Conservation (phyloP, 2,797 vertebrate genomes). For the Sus cebifrons region DNA sequence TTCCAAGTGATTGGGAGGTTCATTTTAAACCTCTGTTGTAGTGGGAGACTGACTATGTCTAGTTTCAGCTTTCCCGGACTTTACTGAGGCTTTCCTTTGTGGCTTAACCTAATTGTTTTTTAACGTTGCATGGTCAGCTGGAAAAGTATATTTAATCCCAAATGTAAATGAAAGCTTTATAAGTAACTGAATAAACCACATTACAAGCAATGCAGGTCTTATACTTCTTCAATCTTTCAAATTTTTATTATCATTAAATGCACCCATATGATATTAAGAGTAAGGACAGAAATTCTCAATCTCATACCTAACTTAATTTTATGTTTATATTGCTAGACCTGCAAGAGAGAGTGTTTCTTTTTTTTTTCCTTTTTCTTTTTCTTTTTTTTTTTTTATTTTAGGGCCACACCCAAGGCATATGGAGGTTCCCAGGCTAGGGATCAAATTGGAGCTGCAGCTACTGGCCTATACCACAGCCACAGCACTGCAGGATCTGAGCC, state of each 20-base stretch:
- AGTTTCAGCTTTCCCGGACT: slow-evolving; percentile 48
- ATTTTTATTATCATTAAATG: slow-evolving; percentile 32
- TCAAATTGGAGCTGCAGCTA: too few species aligned
- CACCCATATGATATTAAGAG: neutral
- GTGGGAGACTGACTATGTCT: neutral
- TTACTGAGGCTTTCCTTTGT: slow-evolving; percentile 48
- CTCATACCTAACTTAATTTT: slow-evolving; percentile 43
- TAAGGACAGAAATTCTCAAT: slow-evolving; percentile 25
- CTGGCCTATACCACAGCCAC: too few species aligned
- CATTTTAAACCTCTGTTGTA: slow-evolving; percentile 41
- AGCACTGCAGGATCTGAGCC: too few species aligned
- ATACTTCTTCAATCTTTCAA: neutral
- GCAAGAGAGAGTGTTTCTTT: neutral
- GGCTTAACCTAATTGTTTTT: slow-evolving; percentile 18
- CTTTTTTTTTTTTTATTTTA: too few species aligned
- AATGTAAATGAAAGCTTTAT: slow-evolving; percentile 60
- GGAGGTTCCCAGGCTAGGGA: too few species aligned
- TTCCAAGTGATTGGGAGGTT: slow-evolving; percentile 8
- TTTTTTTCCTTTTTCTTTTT: too few species aligned
- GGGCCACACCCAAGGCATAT: too few species aligned
- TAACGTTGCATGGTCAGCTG: neutral
- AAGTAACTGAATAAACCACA: slow-evolving; percentile 45
- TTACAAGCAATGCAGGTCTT: neutral
- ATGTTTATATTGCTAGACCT: slow-evolving; percentile 31
- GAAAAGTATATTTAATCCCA: slow-evolving; percentile 37